Evolutionary conservation across 2,113 vertebrate species (phyloP), one percentile per base, ranked within the genome.

Genomic region (Dasypus novemcinctus): DNA sequence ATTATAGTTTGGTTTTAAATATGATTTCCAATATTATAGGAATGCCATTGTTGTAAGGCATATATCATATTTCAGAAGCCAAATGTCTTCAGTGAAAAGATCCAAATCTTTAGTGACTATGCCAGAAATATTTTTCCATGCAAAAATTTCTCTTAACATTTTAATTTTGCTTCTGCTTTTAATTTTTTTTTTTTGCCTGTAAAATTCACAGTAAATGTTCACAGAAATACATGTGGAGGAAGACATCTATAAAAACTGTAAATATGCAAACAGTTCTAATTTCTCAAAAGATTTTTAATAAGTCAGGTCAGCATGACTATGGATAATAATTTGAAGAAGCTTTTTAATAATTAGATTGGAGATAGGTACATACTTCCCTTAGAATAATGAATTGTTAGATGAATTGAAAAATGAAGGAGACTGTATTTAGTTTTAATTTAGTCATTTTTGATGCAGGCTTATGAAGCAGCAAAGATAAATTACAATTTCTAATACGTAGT

Each of bases 391-490:
- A 80, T 88, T 68, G 59, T 90, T 88, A 76, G 66, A 64, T 14
- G 95, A 87, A 85, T 14, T 84, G 29, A 71, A 87, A 97, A 81
- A 91, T 68, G 63, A 93, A 95, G 49, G 29, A 81, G 89, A 23
- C 29, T 95, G 72, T 57, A 89, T 52, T 88, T 85, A 93, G 41
- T 13, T 91, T 94, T 80, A 91, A 91, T 83, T 91, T 94, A 94
- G 72, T 89, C 46, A 75, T 79, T 72, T 93, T 93, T 33, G 1
- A 43, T 74, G 11, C 49, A 83, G 46, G 10, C 1, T 54, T 87
- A 57, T 82, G 66, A 21, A 90, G 29, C 46, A 78, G 31, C 38
- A 81, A 0, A 64, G 46, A 91, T 9, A 88, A 41, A 95, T 68
- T 88, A 69, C 1, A 66, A 54, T 89, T 94, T 83, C 91, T 86